These are phyloP conservation scores for Rhamnusium bicolor DNA, from an alignment of 2,888 invertebrate genomes.

Conservation along the genomic window DNA sequence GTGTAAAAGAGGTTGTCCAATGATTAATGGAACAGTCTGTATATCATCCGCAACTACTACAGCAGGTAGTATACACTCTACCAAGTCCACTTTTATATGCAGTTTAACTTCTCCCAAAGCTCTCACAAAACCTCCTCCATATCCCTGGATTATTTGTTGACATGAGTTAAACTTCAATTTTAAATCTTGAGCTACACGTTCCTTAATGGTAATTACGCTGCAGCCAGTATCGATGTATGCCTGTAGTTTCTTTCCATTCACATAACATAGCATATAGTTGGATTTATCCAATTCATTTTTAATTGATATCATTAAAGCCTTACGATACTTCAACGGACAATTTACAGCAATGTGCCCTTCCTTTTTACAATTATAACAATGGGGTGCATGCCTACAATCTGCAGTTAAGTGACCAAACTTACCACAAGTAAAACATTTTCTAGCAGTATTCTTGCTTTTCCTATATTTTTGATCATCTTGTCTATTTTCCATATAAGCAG, in stretches of 20 bases:
- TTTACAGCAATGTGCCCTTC: conserved; percentile 54
- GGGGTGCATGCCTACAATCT: conserved; percentile 53
- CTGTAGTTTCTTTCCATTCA: not conserved
- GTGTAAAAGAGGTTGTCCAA: not conserved
- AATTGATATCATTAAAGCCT: not conserved
- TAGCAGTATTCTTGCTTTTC: not conserved
- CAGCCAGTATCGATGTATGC: not conserved
- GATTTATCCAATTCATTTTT: not conserved
- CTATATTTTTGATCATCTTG: not conserved
- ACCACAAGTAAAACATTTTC: conserved; percentile 52
- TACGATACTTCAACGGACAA: conserved; percentile 36
- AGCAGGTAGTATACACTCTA: not conserved
- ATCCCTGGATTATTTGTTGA: not conserved
- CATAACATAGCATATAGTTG: not conserved
- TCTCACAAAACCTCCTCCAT: not conserved
- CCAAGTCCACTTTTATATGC: not conserved
- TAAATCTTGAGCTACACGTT: not conserved
- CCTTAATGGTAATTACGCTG: not conserved
- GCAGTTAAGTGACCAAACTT: conserved; percentile 49
- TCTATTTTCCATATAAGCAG: not conserved
- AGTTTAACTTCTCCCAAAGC: not conserved
- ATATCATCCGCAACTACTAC: not conserved
- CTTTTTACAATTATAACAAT: conserved; percentile 53
- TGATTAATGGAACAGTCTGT: not conserved
- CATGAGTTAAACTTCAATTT: not conserved